Base-by-base conservation (phyloP, 1,140 invertebrate species). In the Microplitis mediator region DNA sequence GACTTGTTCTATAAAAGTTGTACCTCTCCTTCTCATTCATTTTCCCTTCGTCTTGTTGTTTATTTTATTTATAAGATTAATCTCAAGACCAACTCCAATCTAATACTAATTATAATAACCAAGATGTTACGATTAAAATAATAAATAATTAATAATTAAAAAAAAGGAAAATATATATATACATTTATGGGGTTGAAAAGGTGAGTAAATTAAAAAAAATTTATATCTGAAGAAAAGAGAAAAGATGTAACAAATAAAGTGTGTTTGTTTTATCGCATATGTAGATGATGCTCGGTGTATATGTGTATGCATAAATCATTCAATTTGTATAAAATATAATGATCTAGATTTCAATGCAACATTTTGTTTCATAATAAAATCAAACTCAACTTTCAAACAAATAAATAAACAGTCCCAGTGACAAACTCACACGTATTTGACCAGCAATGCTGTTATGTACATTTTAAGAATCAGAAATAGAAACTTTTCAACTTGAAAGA, bases 261-360 rank as follows among this genome's bases (percentile, higher is more conserved):
- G 63, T 65, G 52, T 66, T 35, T 35, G 51, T 56, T 35, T 36
- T 34, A 39, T 60, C 52, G 64, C 66, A 72, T 23, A 23, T 23
- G 23, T 66, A 66, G 63, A 58, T 35, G 50, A 31, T 66, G 14
- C 39, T 23, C 54, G 6, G 61, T 56, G 70, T 60, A 45, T 11
- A 45, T 45, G 39, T 45, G 39, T 45, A 45, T 11, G 11, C 6
- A 11, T 11, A 56, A 63, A 72, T 52, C 14, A 52, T 72, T 72
- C 63, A 72, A 72, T 72, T 72, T 72, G 62, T 72, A 63, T 72
- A 60, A 72, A 72, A 45, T 54, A 54, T 50, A 67, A 67, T 67
- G 11, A 31, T 67, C 65, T 34, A 31, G 65, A n/a, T 64, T 32
- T 32, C 36, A 32, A 31, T 11, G 62, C 6, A 45, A 50, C 62